Evolutionary conservation across 1,140 invertebrate genomes (phyloP).

Genomic region (Diorhabda carinulata): DNA sequence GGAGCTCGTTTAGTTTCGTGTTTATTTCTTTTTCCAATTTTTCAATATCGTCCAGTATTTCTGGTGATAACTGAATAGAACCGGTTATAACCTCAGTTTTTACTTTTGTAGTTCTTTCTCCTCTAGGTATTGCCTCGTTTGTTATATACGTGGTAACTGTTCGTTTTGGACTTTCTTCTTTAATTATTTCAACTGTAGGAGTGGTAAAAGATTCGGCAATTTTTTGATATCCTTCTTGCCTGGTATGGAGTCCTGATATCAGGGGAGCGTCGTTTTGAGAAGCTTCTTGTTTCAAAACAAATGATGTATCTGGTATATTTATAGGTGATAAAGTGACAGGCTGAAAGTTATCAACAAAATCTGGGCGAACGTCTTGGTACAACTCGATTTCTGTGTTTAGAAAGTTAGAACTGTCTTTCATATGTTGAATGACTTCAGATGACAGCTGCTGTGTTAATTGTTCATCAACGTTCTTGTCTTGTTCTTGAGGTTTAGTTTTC

Average conservation of each 20-base stretch:
- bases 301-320: background rate
- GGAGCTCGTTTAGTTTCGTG: slow-evolving; percentile 19
- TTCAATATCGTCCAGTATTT: slow-evolving; percentile 23
- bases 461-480: slow-evolving; percentile 18
- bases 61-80: slow-evolving; percentile 14
- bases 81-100: slow-evolving; percentile 23
- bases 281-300: background rate
- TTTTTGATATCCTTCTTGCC: background rate
- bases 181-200: slow-evolving; percentile 9
- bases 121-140: slow-evolving; percentile 11
- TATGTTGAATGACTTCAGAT: slow-evolving; percentile 7
- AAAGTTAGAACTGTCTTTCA: slow-evolving; percentile 28
- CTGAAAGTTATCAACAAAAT: background rate
- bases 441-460: background rate
- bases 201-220: background rate
- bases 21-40: slow-evolving; percentile 30
- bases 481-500: slow-evolving; percentile 29
- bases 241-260: background rate
- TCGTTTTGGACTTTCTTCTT: slow-evolving; percentile 16
- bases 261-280: background rate
- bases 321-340: slow-evolving; percentile 1
- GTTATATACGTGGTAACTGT: slow-evolving; percentile 23
- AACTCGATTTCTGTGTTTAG: slow-evolving; percentile 30
- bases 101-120: slow-evolving; percentile 22
- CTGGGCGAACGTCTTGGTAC: slow-evolving; percentile 29